A percentile compares a stretch with the other conserved stretches of the same genome.
These are phyloP conservation scores for Mythimna pallens DNA, from an alignment of 2,888 invertebrate species.

Conservation along the genomic window DNA sequence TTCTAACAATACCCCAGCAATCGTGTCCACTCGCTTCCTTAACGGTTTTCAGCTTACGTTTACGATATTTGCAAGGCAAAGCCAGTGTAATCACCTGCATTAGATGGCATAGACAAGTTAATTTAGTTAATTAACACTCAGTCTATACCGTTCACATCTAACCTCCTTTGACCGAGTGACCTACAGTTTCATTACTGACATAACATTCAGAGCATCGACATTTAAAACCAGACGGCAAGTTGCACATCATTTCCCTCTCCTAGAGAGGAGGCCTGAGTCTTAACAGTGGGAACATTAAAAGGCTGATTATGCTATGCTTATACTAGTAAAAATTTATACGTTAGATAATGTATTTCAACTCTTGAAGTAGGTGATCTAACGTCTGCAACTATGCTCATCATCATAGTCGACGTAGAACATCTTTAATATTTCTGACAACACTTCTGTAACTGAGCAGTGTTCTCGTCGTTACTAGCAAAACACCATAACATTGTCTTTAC, in stretches of 20 bases:
- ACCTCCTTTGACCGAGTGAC: slow-evolving; percentile 55
- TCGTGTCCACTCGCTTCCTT: not conserved
- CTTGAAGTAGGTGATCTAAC: not conserved
- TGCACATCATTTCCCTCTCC: slow-evolving; percentile 18
- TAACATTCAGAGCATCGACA: slow-evolving; percentile 27
- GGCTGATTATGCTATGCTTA: too few species aligned
- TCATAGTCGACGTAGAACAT: not conserved
- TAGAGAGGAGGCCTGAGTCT: too few species aligned
- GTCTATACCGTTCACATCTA: slow-evolving; percentile 27
- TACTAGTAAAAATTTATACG: too few species aligned
- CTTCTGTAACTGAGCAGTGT: not conserved
- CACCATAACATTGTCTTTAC: not conserved
- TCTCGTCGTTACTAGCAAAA: not conserved
- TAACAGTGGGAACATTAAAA: too few species aligned
- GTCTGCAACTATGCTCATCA: not conserved
- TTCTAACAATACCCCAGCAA: too few species aligned
- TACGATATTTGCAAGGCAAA: slow-evolving; percentile 1
- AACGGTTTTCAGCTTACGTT: not conserved
- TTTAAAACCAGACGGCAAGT: slow-evolving; percentile 20
- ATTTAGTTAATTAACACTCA: slow-evolving; percentile 39
- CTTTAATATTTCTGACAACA: too few species aligned
- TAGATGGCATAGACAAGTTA: slow-evolving; percentile 21
- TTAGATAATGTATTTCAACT: too few species aligned
- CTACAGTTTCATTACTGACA: slow-evolving; percentile 49
- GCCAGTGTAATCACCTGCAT: slow-evolving; percentile 11